These are phyloP conservation scores for Esox niger DNA, from an alignment of 2,113 vertebrate genomes.

Conservation along the genomic window DNA sequence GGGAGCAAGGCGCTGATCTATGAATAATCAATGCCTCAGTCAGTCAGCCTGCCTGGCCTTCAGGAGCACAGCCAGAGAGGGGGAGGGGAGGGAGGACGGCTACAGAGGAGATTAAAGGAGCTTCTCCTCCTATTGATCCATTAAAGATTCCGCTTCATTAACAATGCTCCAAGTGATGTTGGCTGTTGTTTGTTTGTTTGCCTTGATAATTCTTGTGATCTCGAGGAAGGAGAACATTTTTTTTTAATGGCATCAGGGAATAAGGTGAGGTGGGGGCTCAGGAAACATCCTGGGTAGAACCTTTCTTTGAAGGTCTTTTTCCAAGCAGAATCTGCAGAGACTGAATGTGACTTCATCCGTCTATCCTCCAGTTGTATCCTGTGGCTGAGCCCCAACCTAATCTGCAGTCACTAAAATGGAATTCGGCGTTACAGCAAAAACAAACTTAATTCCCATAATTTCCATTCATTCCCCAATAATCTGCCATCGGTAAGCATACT, in stretches of 20 bases:
- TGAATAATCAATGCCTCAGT: constrained; percentile 69
- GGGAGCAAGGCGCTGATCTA: constrained; percentile 56
- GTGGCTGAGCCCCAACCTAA: too few species aligned
- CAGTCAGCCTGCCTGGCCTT: constrained; percentile 62
- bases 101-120: constrained; percentile 63
- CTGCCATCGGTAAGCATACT: too few species aligned
- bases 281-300: neutral
- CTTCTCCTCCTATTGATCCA: constrained; percentile 65
- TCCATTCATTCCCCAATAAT: too few species aligned
- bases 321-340: neutral
- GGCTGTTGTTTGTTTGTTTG: constrained; percentile 65
- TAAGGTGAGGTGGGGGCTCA: constrained; percentile 9
- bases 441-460: too few species aligned
- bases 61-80: constrained; percentile 54
- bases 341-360: neutral
- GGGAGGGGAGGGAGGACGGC: constrained; percentile 38
- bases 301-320: neutral
- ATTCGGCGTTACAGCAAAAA: too few species aligned
- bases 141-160: constrained; percentile 71
- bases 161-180: constrained; percentile 54
- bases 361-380: neutral
- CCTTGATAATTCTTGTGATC: constrained; percentile 66
- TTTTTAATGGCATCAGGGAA: constrained; percentile 59
- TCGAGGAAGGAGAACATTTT: constrained; percentile 56
- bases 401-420: too few species aligned